Percentiles rank a stretch among this genome's conserved stretches.
These are phyloP conservation scores for Stomatorhinus ivindoensis DNA, from an alignment of 2,113 vertebrate genomes.

Conservation along the genomic window DNA sequence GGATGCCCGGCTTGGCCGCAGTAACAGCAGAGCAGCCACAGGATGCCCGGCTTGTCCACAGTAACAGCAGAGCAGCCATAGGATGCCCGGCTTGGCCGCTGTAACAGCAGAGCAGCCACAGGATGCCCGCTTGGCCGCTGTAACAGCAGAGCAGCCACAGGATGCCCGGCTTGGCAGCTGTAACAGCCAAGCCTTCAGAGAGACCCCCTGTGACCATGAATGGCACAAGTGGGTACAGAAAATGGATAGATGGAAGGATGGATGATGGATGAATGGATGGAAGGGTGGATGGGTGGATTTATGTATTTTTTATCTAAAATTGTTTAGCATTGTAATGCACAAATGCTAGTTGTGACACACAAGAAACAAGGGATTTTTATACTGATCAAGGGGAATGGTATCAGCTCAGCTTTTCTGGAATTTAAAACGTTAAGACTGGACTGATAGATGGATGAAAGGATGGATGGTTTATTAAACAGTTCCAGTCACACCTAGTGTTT, in stretches of 20 bases:
- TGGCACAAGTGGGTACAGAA: neutral
- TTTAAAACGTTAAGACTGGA: neutral
- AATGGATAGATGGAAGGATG: neutral
- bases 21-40: neutral
- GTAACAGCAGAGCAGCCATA: neutral
- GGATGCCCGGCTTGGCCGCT: neutral
- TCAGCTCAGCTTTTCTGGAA: neutral
- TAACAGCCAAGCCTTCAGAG: neutral
- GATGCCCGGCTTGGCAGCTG: neutral
- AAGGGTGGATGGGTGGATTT: neutral
- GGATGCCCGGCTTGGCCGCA: neutral
- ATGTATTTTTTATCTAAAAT: neutral
- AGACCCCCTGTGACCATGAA: neutral
- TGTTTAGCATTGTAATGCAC: neutral
- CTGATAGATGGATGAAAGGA: neutral
- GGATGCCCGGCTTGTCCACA: neutral
- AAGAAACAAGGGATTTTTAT: neutral
- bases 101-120: neutral
- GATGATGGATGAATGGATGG: neutral
- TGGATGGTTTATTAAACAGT: neutral
- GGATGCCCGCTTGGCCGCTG: neutral
- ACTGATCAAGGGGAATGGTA: neutral
- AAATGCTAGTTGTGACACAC: neutral
- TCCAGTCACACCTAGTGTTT: neutral
- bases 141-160: neutral